Evolutionary conservation across 1,140 invertebrate genomes (phyloP), one percentile per base, ranked within the genome.

Genomic region (Belonocnema kinseyi): DNA sequence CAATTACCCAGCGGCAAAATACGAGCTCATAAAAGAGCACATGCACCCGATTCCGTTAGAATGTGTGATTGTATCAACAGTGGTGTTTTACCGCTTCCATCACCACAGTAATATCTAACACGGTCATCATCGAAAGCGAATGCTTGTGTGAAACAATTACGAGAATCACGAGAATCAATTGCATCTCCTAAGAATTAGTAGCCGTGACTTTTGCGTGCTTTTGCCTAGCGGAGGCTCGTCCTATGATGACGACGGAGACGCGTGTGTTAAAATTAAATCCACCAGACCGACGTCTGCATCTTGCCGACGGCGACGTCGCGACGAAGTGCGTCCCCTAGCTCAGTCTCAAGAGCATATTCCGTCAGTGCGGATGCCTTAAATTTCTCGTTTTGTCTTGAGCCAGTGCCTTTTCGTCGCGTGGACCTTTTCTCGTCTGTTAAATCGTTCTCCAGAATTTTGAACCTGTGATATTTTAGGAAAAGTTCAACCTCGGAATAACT

Each of bases 301-400:
- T 87, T 83, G 85, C 76, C 85, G 86, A 85, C 87, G 81, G 82
- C 83, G 86, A 89, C 86, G 90, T 83, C 84, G 88, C 82, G 85
- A 86, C 76, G 82, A 80, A 80, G 76, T 85, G 83, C 90, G 90
- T 91, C 90, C 90, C 91, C 87, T 91, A 82, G 86, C 85, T 91
- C 89, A 92, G 91, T 92, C 90, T 91, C 90, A 92, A 92, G 90
- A 90, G 83, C 90, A 90, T 85, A 87, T 77, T 78, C 77, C 79
- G 82, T 83, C 79, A 80, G 87, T 81, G 85, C 87, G 88, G 87
- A 72, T 85, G 83, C 77, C 58, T 83, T 83, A 75, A 58, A 77
- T 72, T 83, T 82, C 79, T 79, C 76, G 79, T 82, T 77, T 83
- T 79, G 51, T 77, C 75, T 52, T 76, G 76, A 58, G 56, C 74